These are phyloP conservation scores for Gymnopithys bicolor DNA, from an alignment of 2,797 vertebrate genomes.

Conservation along the genomic window DNA sequence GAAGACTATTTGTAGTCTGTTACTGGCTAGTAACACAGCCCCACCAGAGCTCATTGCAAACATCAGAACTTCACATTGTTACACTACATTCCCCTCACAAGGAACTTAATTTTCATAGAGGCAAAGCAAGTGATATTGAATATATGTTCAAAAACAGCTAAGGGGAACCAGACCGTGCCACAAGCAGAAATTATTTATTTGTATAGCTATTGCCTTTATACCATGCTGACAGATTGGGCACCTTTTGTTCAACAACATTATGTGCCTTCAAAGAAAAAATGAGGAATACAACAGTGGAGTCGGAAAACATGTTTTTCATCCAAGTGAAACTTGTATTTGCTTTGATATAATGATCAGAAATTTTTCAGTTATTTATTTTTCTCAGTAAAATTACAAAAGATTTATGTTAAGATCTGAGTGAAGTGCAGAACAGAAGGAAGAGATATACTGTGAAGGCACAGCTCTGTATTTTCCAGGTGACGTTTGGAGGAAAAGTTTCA, in stretches of 20 bases:
- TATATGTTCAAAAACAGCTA: not conserved
- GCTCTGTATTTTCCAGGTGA: not conserved
- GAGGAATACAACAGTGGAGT: not conserved
- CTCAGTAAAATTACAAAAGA: not conserved
- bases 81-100: not conserved
- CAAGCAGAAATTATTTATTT: not conserved
- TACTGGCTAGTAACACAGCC: not conserved
- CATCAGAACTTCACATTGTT: not conserved
- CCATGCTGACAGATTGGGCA: not conserved
- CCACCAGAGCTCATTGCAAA: not conserved
- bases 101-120: not conserved
- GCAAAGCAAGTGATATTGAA: not conserved
- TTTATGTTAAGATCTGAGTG: not conserved
- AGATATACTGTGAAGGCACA: not conserved
- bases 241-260: not conserved
- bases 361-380: constrained; percentile 13
- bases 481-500: not conserved
- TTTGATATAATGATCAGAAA: not conserved
- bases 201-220: not conserved
- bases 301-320: not conserved
- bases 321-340: not conserved
- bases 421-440: not conserved
- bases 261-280: not conserved
- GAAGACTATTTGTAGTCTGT: not conserved
- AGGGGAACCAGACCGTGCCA: not conserved